These are phyloP conservation scores for Sitta europaea DNA, from an alignment of 2,113 vertebrate species.

Conservation along the genomic window DNA sequence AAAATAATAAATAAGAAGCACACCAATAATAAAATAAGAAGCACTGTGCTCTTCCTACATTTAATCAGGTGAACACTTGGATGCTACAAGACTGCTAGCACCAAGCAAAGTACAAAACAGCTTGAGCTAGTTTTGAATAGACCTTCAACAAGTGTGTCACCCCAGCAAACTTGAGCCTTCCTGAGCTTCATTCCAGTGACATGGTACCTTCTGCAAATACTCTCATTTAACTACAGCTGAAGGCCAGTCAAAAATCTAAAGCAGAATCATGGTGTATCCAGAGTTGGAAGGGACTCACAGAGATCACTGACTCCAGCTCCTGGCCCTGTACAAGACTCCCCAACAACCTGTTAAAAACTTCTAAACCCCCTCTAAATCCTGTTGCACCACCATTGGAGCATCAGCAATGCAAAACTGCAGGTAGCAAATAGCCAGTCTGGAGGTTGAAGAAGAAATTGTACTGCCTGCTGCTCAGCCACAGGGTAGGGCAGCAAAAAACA, in stretches of 20 bases:
- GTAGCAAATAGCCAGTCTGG: background rate
- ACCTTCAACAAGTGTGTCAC: background rate
- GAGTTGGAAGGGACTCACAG: background rate
- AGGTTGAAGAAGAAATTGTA: background rate
- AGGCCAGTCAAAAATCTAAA: background rate
- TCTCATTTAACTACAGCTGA: background rate
- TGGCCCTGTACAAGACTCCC: background rate
- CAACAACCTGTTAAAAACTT: background rate
- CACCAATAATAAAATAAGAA: background rate
- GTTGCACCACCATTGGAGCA: background rate
- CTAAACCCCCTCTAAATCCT: background rate
- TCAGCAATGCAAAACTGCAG: background rate
- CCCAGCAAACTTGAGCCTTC: background rate
- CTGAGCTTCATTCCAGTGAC: background rate
- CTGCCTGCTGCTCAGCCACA: background rate
- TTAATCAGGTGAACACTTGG: background rate
- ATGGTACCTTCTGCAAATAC: background rate
- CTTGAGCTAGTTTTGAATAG: background rate
- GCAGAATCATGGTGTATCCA: background rate
- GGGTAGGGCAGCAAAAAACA: background rate
- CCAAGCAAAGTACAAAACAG: background rate
- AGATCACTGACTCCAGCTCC: background rate
- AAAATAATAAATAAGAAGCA: too few species aligned
- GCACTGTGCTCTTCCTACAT: background rate
- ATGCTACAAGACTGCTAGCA: background rate